A percentile compares a stretch with the other conserved stretches of the same genome.
phyloP scores from a whole-genome alignment of 1,140 invertebrate species.

The Arctopsyche grandis region DNA sequence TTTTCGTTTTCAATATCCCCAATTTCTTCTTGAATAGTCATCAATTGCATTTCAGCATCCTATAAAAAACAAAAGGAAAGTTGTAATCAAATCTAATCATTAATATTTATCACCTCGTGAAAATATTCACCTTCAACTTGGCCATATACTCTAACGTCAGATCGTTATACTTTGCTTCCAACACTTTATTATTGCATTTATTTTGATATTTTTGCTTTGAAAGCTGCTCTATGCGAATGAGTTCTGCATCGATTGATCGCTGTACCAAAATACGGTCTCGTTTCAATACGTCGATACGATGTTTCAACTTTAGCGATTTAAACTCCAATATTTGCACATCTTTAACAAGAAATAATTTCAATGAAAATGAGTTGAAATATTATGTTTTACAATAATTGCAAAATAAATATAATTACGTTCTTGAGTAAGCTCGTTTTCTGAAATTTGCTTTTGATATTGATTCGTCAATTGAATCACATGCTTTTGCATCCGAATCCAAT shows the following conservation, averaged over 20 bases:
- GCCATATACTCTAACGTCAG: constrained; percentile 68
- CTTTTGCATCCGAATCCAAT: constrained; percentile 80
- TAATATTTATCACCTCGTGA: not conserved
- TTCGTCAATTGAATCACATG: constrained; percentile 73
- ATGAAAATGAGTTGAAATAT: constrained; percentile 13
- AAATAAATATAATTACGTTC: constrained; percentile 75
- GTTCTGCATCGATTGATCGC: constrained; percentile 69
- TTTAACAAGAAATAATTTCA: constrained; percentile 56
- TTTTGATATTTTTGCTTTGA: constrained; percentile 71
- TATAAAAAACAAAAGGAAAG: constrained; percentile 58
- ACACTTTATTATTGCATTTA: constrained; percentile 67
- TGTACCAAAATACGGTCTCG: constrained; percentile 69
- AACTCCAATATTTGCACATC: constrained; percentile 80
- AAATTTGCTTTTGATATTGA: constrained; percentile 72
- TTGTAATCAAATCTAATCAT: too few species aligned
- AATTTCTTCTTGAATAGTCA: constrained; percentile 75
- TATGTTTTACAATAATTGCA: constrained; percentile 24
- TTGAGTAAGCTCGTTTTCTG: constrained; percentile 73
- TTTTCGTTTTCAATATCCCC: constrained; percentile 74
- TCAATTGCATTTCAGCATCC: constrained; percentile 73
- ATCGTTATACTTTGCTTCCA: constrained; percentile 71
- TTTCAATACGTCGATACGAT: constrained; percentile 69
- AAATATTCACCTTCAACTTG: constrained; percentile 61
- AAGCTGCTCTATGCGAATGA: constrained; percentile 69
- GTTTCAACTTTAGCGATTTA: constrained; percentile 75